Evolutionary conservation across 2,797 vertebrate species (phyloP), one percentile per base, ranked within the genome.

Genomic region (Danio tinwini): DNA sequence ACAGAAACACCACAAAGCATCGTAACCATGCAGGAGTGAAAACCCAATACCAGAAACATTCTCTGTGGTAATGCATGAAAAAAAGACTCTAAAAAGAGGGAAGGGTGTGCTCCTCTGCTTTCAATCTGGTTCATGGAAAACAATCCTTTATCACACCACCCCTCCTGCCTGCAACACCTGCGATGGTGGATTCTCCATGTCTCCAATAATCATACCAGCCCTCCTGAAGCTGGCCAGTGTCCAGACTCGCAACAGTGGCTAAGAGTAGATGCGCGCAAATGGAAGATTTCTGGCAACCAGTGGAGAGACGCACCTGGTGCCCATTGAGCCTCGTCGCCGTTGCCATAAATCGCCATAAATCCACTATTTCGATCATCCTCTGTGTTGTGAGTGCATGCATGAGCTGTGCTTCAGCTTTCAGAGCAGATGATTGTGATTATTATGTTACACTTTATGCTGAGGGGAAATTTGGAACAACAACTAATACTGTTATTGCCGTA

Each of bases 161-260:
- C 44, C 64, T 59, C 50, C 68, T 79, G 77, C 52, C 61, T 56
- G 44, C 47, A 74, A 65, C 69, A 65, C 69, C 70, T 78, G 65
- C 47, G 37, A 42, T 37, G 7, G 29, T 53, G 56, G 17, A 61
- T 70, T 61, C 67, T 61, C 45, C 76, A 52, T 52, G 55, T 78
- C 56, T 78, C n/a, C n/a, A 19, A 52, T 70, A 62, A 78, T 69
- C 64, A 70, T 78, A 67, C 13, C 56, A 5, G 64, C 64, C 44
- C 56, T 69, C 65, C 76, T 50, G 45, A 62, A 12, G 44, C 45
- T 78, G 55, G 76, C 45, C 14, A 14, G 53, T 14, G 21, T 61
- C 76, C 76, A 78, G 44, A 37, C 55, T 68, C 63, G 5, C 53
- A 78, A 69, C 55, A 69, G 53, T 50, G 65, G 44, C n/a, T 59